These are phyloP conservation scores for Blastobasis adustella DNA, from an alignment of 2,888 invertebrate species.

Conservation along the genomic window DNA sequence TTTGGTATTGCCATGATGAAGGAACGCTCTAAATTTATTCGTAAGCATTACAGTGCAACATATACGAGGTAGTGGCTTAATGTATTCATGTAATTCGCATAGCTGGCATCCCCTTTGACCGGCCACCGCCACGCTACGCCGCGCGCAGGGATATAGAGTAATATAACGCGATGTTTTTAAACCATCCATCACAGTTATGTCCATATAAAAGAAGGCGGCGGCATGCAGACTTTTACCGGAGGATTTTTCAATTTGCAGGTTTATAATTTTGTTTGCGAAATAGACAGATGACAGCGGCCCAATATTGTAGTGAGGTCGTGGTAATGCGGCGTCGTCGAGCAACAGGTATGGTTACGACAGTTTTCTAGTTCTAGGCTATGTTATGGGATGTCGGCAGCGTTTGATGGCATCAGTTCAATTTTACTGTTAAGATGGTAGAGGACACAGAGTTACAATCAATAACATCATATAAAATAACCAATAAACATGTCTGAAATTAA, in stretches of 20 bases:
- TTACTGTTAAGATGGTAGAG: too few species aligned
- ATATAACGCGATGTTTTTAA: conserved; percentile 73
- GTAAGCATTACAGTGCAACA: conserved; percentile 71
- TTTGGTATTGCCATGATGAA: conserved; percentile 54
- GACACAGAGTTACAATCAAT: too few species aligned
- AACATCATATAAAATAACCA: too few species aligned
- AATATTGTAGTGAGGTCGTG: too few species aligned
- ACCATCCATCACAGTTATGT: conserved; percentile 73
- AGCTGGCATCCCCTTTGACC: conserved; percentile 74
- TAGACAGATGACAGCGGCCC: background rate
- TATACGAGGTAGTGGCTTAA: conserved; percentile 68
- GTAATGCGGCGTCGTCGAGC: too few species aligned
- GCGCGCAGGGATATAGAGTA: conserved; percentile 56
- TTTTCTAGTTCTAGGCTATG: too few species aligned
- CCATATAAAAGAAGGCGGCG: conserved; percentile 65
- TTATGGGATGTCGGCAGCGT: too few species aligned
- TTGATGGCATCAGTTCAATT: too few species aligned
- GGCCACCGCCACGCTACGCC: conserved; percentile 69
- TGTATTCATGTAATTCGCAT: conserved; percentile 75
- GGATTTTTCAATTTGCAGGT: conserved; percentile 37
- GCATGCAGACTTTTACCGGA: conserved; percentile 44
- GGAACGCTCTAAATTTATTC: conserved; percentile 70
- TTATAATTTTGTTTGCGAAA: conserved; percentile 15
- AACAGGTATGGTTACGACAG: too few species aligned
- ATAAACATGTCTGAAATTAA: too few species aligned